Percentiles rank a stretch among this genome's conserved stretches.
Conservation (phyloP, 2,888 invertebrate species). For the Trilocha varians region DNA sequence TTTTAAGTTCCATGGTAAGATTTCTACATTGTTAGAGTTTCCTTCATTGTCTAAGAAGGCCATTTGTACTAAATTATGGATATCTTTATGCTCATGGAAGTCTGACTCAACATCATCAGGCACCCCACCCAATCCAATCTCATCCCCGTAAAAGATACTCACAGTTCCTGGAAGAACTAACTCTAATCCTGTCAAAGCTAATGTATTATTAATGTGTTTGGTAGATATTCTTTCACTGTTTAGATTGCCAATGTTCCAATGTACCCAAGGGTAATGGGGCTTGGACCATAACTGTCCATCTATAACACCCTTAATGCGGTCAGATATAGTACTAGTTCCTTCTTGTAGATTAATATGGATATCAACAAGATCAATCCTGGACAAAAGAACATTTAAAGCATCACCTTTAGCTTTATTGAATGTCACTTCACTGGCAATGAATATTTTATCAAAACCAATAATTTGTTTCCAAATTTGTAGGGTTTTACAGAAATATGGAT, state of each 20-base stretch:
- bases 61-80: constrained; percentile 82
- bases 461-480: constrained; percentile 80
- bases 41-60: constrained; percentile 67
- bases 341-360: constrained; percentile 74
- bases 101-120: constrained; percentile 70
- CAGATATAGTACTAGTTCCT: constrained; percentile 72
- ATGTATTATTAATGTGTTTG: constrained; percentile 74
- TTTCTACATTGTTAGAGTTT: constrained; percentile 38
- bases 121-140: constrained; percentile 80
- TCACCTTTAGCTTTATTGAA: constrained; percentile 56
- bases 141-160: constrained; percentile 93
- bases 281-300: constrained; percentile 75
- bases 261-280: constrained; percentile 81
- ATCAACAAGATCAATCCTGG: constrained; percentile 81
- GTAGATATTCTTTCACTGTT: constrained; percentile 74
- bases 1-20: constrained; percentile 78
- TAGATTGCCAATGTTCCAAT: constrained; percentile 83
- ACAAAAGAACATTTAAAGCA: constrained; percentile 74
- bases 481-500: constrained; percentile 71
- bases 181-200: constrained; percentile 81
- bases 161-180: constrained; percentile 89
- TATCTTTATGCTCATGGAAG: constrained; percentile 72
- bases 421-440: constrained; percentile 78
- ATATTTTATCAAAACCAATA: constrained; percentile 74
- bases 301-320: constrained; percentile 72